Evolutionary conservation across 2,888 invertebrate species (phyloP).

Genomic region (Scaptomyza polygonia): DNA sequence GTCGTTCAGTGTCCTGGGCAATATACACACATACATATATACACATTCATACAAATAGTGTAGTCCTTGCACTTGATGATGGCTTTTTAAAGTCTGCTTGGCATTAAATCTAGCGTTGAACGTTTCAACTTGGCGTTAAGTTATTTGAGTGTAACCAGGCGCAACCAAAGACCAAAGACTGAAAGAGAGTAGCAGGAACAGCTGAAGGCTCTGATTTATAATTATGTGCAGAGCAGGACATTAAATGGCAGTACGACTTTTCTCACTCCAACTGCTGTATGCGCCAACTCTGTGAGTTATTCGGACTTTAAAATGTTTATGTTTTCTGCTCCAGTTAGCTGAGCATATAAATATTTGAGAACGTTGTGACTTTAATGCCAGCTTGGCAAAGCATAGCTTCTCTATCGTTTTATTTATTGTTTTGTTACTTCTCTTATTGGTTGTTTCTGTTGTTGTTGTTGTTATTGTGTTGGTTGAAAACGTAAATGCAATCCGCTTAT

Average conservation of each 20-base stretch:
- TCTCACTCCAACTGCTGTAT: background rate
- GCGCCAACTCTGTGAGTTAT: slow-evolving; percentile 36
- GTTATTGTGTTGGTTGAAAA: slow-evolving; percentile 18
- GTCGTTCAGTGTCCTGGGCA: slow-evolving; percentile 64
- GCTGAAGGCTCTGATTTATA: slow-evolving; percentile 62
- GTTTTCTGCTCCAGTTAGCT: slow-evolving; percentile 49
- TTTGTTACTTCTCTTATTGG: slow-evolving; percentile 24
- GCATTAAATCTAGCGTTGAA: slow-evolving; percentile 63
- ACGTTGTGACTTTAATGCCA: slow-evolving; percentile 41
- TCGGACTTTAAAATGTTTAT: slow-evolving; percentile 33
- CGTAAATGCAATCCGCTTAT: slow-evolving; percentile 64
- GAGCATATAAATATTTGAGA: slow-evolving; percentile 60
- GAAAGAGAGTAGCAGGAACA: slow-evolving; percentile 14
- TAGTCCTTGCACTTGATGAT: slow-evolving; percentile 62
- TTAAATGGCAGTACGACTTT: slow-evolving; percentile 29
- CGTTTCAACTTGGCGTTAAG: slow-evolving; percentile 65
- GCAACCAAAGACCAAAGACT: slow-evolving; percentile 28
- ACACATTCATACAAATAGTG: background rate
- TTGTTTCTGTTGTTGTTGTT: slow-evolving; percentile 18
- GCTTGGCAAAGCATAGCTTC: slow-evolving; percentile 24
- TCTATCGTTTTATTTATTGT: slow-evolving; percentile 16
- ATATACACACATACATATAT: slow-evolving; percentile 30
- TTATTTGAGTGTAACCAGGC: slow-evolving; percentile 67
- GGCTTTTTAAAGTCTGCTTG: slow-evolving; percentile 66
- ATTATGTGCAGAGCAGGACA: slow-evolving; percentile 52